Base-by-base conservation (phyloP, 2,888 invertebrate species). In the Platycnemis pennipes region DNA sequence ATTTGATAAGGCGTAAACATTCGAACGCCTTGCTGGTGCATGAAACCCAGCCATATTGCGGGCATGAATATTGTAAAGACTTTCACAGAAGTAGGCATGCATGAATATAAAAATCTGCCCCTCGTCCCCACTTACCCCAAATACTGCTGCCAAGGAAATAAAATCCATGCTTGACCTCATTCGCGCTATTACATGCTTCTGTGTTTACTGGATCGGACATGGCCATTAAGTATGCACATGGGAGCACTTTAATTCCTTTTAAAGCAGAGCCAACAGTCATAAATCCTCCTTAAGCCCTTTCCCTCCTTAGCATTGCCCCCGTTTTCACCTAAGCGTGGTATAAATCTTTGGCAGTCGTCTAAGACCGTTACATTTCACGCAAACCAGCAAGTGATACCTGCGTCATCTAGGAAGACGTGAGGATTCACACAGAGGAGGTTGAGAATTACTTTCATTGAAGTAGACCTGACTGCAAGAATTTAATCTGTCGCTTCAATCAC, bases 271-370 rank as follows among this genome's bases (percentile, higher is more conserved):
- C 77, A 77, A 77, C 37, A 37, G n/a, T n/a, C 77, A 77, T 77
- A 77, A 31, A 77, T 77, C 37, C 77, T 77, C 37, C 63, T 26
- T 22, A 5, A 77, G 37, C 37, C 77, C 77, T 77, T 37, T 77
- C 77, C 77, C 77, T 77, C 13, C 77, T 31, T 77, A 77, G 31
- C 77, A 77, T 37, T 77, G 77, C 77, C 77, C 77, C 77, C 77
- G 77, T 77, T 77, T 77, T 77, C 77, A 77, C 77, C 77, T 37
- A 37, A 16, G 31, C 77, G 37, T 37, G 77, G 31, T 26, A 77
- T 77, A 77, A 77, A 77, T 77, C 77, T 77, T 77, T 77, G 77
- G 77, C 77, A 37, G 37, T 77, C 77, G 31, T 77, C 77, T 16
- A 16, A 37, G 77, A 77, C 77, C 77, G 77, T 77, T 77, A 77